Conservation (phyloP, 2,797 vertebrate species). For the Petrocephalus sullivani region DNA sequence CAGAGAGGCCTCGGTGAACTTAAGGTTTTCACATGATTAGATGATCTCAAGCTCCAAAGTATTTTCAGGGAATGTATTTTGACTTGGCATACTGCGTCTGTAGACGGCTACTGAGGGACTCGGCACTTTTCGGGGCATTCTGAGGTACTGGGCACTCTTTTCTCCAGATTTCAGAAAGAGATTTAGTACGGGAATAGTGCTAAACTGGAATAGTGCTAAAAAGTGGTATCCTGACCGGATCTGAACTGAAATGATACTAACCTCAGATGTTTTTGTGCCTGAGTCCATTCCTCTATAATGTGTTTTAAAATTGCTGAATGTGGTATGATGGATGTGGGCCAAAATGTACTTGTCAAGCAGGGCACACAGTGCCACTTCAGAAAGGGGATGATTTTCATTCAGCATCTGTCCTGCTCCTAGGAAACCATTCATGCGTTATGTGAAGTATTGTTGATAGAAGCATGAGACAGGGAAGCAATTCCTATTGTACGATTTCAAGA, state of each 20-base stretch:
- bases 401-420: background rate
- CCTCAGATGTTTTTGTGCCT: background rate
- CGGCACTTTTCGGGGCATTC: background rate
- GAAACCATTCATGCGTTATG: background rate
- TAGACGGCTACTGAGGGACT: background rate
- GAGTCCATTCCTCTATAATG: background rate
- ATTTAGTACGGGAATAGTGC: background rate
- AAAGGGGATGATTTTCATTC: background rate
- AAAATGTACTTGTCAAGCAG: background rate
- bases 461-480: background rate
- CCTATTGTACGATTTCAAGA: background rate
- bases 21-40: background rate
- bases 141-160: background rate
- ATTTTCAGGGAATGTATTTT: constrained; percentile 7
- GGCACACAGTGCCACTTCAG: background rate
- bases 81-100: background rate
- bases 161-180: background rate
- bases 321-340: background rate
- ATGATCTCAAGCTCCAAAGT: background rate
- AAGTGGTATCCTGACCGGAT: background rate
- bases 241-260: background rate
- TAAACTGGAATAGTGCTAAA: background rate
- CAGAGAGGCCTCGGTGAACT: background rate
- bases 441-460: background rate
- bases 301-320: background rate